phyloP scores from a whole-genome alignment of 2,113 vertebrate genomes.

The Hemicordylus capensis region DNA sequence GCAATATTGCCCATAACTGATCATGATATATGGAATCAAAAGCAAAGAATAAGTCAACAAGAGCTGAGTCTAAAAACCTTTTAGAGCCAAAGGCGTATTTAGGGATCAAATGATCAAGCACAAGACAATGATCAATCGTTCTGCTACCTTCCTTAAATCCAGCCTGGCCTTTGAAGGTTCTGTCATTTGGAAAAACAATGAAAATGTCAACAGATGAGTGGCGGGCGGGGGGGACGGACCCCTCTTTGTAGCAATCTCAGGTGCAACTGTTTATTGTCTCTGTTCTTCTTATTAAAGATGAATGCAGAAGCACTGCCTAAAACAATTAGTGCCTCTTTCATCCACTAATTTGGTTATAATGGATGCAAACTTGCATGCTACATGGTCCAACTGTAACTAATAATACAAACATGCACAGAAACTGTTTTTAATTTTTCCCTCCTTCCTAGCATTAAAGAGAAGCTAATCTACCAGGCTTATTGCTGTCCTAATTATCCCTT shows the following conservation, averaged over 20 bases:
- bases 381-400: neutral
- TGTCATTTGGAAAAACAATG: rapidly evolving
- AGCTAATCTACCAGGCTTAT: constrained; percentile 19
- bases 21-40: neutral
- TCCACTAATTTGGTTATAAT: neutral
- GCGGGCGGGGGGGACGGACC: neutral
- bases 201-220: neutral
- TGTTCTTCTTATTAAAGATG: constrained; percentile 4
- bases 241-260: neutral
- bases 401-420: constrained; percentile 13
- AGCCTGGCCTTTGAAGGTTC: neutral
- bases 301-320: neutral
- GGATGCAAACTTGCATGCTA: neutral
- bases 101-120: constrained; percentile 3
- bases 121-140: neutral
- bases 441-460: constrained; percentile 7
- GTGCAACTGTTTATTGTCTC: neutral
- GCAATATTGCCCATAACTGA: neutral
- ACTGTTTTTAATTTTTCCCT: neutral
- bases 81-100: neutral
- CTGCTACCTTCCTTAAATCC: neutral
- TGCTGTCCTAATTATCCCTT: constrained; percentile 13
- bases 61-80: neutral
- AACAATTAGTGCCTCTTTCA: neutral
- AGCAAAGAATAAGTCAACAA: neutral